These are phyloP conservation scores for Conomelus anceps DNA, from an alignment of 2,888 invertebrate species.

Conservation along the genomic window DNA sequence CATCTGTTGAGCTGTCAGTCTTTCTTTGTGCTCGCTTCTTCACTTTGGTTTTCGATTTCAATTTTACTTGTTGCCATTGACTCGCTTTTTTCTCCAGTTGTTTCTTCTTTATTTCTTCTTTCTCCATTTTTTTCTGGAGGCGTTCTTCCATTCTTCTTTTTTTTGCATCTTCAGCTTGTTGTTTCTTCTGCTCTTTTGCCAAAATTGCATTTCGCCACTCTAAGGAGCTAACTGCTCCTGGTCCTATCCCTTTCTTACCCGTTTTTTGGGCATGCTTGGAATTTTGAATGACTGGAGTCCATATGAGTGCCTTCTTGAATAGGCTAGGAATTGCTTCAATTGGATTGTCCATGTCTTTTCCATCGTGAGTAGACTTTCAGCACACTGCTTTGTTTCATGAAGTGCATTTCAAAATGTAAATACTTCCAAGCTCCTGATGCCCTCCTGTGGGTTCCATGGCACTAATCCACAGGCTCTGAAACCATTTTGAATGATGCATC, in stretches of 20 bases:
- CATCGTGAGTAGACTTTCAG: not conserved
- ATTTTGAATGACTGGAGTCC: not conserved
- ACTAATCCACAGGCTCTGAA: conserved; percentile 6
- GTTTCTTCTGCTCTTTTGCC: not conserved
- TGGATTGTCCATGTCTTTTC: not conserved
- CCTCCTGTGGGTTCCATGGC: conserved; percentile 10
- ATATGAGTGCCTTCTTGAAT: not conserved
- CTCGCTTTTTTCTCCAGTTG: not conserved
- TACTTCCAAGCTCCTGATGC: not conserved
- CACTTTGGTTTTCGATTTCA: not conserved
- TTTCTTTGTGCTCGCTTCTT: not conserved
- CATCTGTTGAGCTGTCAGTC: not conserved
- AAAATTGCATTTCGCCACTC: not conserved
- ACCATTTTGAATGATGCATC: not conserved
- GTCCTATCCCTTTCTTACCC: not conserved
- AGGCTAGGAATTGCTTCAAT: not conserved
- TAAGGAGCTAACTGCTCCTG: not conserved
- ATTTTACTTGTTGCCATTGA: not conserved
- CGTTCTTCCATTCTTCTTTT: not conserved
- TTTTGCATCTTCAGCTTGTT: not conserved
- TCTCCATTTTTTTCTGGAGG: not conserved
- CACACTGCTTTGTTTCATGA: not conserved
- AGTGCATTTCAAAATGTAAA: not conserved
- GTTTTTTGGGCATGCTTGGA: not conserved
- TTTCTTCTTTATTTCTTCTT: not conserved